phyloP scores from a whole-genome alignment of 2,797 vertebrate species.

The Anas flavirostris region DNA sequence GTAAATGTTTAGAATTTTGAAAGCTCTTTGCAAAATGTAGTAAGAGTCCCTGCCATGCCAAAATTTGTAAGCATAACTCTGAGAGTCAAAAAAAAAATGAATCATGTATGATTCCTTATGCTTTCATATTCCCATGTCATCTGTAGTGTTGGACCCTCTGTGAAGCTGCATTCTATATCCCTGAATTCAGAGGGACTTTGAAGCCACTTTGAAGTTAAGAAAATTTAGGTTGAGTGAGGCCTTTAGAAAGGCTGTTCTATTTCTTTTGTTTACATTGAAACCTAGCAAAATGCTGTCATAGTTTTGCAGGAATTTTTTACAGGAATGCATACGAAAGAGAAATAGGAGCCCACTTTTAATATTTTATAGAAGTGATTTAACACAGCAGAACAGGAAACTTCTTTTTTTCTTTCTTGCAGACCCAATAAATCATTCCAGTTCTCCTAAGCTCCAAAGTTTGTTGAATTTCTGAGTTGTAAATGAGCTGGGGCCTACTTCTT shows the following conservation, averaged over 20 bases:
- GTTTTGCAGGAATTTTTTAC: background rate
- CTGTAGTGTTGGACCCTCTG: background rate
- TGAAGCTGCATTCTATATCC: background rate
- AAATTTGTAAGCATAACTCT: background rate
- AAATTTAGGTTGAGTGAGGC: background rate
- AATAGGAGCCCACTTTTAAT: background rate
- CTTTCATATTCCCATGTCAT: background rate
- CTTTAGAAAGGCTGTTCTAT: background rate
- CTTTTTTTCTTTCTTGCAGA: background rate
- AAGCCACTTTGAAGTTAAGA: background rate
- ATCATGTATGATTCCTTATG: background rate
- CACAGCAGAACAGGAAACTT: background rate
- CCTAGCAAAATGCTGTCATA: background rate
- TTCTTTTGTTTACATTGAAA: conserved; percentile 31
- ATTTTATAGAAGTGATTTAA: background rate
- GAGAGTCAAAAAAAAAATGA: background rate
- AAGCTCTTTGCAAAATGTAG: background rate
- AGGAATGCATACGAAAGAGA: conserved; percentile 6
- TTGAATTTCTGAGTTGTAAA: background rate
- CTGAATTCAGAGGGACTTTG: background rate
- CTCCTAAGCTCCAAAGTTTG: background rate
- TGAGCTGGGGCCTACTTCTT: background rate
- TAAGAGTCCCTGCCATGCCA: background rate
- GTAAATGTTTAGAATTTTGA: background rate
- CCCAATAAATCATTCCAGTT: background rate